Evolutionary conservation across 2,113 vertebrate genomes (phyloP).

Genomic region (Bubo blakistoni): DNA sequence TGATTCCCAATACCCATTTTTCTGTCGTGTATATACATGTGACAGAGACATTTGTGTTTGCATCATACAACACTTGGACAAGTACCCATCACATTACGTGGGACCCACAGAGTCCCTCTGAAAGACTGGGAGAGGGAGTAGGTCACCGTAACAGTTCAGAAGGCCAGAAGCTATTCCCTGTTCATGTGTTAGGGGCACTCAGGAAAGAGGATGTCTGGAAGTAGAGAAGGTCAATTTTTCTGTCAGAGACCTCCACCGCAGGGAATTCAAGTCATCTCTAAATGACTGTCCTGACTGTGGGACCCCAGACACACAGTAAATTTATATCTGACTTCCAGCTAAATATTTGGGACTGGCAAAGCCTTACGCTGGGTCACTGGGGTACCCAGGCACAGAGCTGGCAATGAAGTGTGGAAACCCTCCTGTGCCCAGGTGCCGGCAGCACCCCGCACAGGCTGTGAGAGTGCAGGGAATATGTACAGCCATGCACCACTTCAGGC

Average conservation of each 20-base stretch:
- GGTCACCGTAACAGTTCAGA: background rate
- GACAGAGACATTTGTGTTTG: background rate
- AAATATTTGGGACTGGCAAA: background rate
- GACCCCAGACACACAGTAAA: background rate
- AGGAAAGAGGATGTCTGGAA: background rate
- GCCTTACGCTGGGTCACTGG: rapidly evolving
- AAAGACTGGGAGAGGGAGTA: background rate
- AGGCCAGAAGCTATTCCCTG: background rate
- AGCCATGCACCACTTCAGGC: background rate
- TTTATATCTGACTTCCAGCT: background rate
- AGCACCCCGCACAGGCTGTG: rapidly evolving
- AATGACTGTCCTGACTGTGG: background rate
- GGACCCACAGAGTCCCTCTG: background rate
- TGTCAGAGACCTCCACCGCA: background rate
- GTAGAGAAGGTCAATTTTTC: background rate
- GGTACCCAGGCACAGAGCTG: background rate
- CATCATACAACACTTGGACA: background rate
- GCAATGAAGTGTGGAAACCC: background rate
- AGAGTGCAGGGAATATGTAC: background rate
- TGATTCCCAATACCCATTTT: background rate
- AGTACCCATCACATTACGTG: background rate
- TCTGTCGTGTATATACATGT: background rate
- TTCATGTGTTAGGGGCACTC: background rate
- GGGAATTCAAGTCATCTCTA: background rate
- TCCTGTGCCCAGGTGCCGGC: background rate